Conservation (phyloP, 2,797 vertebrate genomes). For the Anguilla obscura region DNA sequence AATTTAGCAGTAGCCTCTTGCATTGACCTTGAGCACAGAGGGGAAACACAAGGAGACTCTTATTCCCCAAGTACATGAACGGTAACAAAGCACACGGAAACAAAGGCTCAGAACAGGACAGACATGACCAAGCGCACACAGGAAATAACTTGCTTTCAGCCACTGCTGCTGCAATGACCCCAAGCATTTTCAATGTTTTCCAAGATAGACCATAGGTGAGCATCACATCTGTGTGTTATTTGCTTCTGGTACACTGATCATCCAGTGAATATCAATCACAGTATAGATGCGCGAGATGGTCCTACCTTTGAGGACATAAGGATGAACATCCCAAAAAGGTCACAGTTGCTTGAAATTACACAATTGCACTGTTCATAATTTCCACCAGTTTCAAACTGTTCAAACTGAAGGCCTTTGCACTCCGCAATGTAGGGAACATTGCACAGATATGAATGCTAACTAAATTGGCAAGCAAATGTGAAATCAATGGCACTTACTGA, state of each 20-base stretch:
- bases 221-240: neutral
- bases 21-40: neutral
- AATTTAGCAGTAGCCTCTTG: neutral
- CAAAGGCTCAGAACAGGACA: neutral
- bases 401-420: conserved; percentile 38
- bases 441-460: neutral
- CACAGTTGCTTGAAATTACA: neutral
- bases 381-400: conserved; percentile 44
- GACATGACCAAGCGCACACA: neutral
- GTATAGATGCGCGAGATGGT: neutral
- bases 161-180: neutral
- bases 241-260: neutral
- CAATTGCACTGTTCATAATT: conserved; percentile 16
- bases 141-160: neutral
- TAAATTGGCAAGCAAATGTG: conserved; percentile 40
- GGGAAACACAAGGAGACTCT: conserved; percentile 1
- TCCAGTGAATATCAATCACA: neutral
- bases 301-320: neutral
- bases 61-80: neutral
- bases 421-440: neutral
- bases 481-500: conserved; percentile 65
- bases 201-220: conserved; percentile 29
- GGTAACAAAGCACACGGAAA: neutral
- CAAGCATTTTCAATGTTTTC: neutral
- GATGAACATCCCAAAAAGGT: neutral